Conservation (phyloP, 1,140 invertebrate species). For the Matsumurasca onukii region DNA sequence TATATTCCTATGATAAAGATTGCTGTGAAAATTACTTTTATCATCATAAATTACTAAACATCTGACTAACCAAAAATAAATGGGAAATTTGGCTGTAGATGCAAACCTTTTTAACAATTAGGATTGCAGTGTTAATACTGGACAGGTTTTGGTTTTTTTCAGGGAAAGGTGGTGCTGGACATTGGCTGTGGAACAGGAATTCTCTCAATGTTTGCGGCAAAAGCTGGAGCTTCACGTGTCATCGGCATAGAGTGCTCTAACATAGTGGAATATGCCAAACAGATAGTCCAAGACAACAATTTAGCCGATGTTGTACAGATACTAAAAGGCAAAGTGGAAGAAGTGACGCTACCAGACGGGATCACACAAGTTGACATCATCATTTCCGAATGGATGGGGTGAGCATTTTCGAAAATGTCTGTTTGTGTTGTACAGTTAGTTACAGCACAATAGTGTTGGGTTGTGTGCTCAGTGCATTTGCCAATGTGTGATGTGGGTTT, state of each 20-base stretch:
- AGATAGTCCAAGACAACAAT: constrained; percentile 86
- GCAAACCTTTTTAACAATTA: too few relatives aligned
- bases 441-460: too few relatives aligned
- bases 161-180: constrained; percentile 87
- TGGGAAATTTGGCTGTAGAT: too few relatives aligned
- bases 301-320: constrained; percentile 85
- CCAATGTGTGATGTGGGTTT: too few relatives aligned
- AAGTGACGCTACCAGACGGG: constrained; percentile 70
- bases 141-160: constrained; percentile 38
- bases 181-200: constrained; percentile 99
- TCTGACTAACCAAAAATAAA: too few relatives aligned
- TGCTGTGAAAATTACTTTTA: too few relatives aligned
- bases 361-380: constrained; percentile 96
- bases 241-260: constrained; percentile 97
- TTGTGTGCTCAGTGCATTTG: too few relatives aligned
- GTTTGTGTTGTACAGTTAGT: too few relatives aligned
- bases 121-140: too few relatives aligned
- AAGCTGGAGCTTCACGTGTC: constrained; percentile 92
- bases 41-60: too few relatives aligned
- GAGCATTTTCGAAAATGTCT: too few relatives aligned
- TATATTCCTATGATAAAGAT: too few relatives aligned
- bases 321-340: constrained; percentile 85
- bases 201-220: constrained; percentile 99
- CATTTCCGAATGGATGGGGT: constrained; percentile 99
- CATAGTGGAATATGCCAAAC: constrained; percentile 93